Percentiles rank a stretch among this genome's conserved stretches.
Conservation (phyloP, 2,797 vertebrate species). For the Xenentodon cancila region DNA sequence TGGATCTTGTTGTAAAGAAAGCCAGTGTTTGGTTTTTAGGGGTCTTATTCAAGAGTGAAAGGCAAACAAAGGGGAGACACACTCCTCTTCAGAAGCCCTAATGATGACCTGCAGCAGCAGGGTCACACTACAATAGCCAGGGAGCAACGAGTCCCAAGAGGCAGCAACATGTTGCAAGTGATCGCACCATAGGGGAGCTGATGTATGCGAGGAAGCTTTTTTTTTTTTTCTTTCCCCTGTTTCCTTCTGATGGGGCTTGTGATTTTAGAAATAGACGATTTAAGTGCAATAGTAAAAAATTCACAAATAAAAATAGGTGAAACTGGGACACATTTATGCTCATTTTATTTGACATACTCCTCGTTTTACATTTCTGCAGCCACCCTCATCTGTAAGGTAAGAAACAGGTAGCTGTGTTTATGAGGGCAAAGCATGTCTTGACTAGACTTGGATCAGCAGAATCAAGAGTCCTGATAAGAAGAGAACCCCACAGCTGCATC, state of each 20-base stretch:
- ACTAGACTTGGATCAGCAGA: constrained; percentile 55
- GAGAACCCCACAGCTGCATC: constrained; percentile 32
- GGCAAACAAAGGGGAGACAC: constrained; percentile 78
- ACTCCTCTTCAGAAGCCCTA: constrained; percentile 65
- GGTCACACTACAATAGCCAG: constrained; percentile 62
- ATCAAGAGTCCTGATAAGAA: constrained; percentile 49
- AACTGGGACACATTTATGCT: background rate
- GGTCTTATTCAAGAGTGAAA: constrained; percentile 64
- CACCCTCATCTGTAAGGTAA: constrained; percentile 55
- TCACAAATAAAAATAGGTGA: constrained; percentile 1
- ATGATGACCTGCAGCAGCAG: constrained; percentile 68
- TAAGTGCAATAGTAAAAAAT: background rate
- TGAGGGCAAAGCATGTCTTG: constrained; percentile 51
- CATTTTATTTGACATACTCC: constrained; percentile 2
- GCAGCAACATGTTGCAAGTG: constrained; percentile 68
- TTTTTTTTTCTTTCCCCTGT: too few species aligned
- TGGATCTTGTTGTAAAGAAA: constrained; percentile 61
- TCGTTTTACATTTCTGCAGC: constrained; percentile 37
- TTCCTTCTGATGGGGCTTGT: constrained; percentile 1
- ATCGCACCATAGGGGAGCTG: constrained; percentile 38
- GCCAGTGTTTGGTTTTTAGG: constrained; percentile 68
- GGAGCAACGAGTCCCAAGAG: constrained; percentile 57
- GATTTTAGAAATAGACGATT: constrained; percentile 20
- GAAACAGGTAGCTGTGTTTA: constrained; percentile 58
- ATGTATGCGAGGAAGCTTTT: constrained; percentile 16